These are phyloP conservation scores for Drosophila imparisetae DNA, from an alignment of 2,888 invertebrate species.

Conservation along the genomic window DNA sequence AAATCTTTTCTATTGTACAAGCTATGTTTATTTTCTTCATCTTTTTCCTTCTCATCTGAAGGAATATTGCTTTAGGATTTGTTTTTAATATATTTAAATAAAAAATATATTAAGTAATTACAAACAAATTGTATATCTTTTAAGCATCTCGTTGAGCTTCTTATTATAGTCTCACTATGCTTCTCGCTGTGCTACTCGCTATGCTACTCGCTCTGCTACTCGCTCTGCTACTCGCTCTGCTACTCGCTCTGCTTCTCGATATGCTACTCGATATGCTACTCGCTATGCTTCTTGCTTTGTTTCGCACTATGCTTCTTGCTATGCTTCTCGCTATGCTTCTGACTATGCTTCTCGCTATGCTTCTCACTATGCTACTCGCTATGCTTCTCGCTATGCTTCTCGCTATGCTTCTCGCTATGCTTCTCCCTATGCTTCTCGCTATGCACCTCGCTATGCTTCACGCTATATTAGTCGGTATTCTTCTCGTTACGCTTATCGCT, in stretches of 20 bases:
- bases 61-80: not conserved
- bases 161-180: not conserved
- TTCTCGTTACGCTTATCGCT: not conserved
- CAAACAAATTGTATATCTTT: not conserved
- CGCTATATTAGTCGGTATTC: too few relatives aligned
- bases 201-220: not conserved
- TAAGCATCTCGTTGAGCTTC: not conserved
- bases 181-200: not conserved
- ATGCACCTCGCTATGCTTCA: too few relatives aligned
- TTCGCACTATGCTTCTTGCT: not conserved
- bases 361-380: too few relatives aligned
- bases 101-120: not conserved
- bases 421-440: not conserved
- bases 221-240: not conserved
- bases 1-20: not conserved
- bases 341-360: not conserved
- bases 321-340: not conserved
- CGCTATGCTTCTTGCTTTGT: not conserved
- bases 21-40: not conserved
- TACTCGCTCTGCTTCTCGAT: not conserved
- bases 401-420: not conserved
- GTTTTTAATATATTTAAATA: not conserved
- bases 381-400: not conserved
- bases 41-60: not conserved
- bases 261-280: not conserved